Percentiles rank a stretch among this genome's conserved stretches.
Evolutionary conservation across 2,797 vertebrate genomes (phyloP).

Genomic region (Vultur gryphus): DNA sequence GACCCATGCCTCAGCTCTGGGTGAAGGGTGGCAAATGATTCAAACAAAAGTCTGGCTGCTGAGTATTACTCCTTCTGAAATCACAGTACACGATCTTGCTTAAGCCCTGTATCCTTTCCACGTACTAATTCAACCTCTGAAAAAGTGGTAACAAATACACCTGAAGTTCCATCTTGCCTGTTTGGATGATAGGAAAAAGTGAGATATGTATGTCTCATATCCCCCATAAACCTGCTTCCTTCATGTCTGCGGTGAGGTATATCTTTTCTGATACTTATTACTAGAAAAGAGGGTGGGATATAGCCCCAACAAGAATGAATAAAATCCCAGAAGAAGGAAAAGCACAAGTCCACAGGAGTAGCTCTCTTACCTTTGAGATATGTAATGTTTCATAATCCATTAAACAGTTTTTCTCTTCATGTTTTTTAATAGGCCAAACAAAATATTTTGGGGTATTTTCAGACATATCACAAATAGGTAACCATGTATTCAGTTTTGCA

Average conservation of each 20-base stretch:
- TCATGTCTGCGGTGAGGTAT: background rate
- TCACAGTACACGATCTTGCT: background rate
- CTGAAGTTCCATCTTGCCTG: background rate
- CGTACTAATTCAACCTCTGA: background rate
- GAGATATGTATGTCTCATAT: fast-evolving
- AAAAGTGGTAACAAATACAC: background rate
- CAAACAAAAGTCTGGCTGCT: background rate
- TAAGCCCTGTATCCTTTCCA: fast-evolving
- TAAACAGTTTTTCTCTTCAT: background rate
- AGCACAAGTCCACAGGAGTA: background rate
- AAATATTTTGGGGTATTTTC: background rate
- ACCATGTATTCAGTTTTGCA: background rate
- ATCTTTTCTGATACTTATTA: background rate
- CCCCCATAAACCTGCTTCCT: background rate
- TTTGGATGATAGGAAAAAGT: background rate
- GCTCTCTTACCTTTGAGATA: background rate
- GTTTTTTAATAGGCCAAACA: background rate
- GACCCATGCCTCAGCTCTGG: background rate
- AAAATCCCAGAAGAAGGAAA: background rate
- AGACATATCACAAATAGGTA: background rate
- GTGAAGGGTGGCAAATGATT: background rate
- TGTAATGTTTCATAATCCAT: background rate
- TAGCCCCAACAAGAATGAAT: background rate
- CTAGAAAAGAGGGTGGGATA: background rate
- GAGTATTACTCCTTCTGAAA: background rate